Conservation (phyloP, 2,888 invertebrate genomes). For the Tridacna crocea region DNA sequence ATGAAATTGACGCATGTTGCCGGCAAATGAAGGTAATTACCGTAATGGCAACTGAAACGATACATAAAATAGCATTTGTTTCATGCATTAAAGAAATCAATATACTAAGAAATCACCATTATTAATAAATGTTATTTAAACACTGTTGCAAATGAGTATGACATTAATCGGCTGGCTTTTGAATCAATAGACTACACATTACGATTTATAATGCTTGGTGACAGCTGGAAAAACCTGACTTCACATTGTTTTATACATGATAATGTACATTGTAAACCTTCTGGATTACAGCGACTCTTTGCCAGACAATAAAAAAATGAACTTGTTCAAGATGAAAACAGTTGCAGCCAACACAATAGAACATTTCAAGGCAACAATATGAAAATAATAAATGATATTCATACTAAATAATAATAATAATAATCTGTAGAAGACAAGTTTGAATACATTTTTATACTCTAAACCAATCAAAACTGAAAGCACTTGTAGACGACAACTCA, state of each 20-base stretch:
- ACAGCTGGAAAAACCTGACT: slow-evolving; percentile 6
- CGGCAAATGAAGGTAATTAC: background rate
- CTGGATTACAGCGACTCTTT: background rate
- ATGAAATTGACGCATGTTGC: no score
- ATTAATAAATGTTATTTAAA: slow-evolving; percentile 25
- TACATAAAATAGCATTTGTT: slow-evolving; percentile 3
- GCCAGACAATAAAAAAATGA: background rate
- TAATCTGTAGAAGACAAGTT: no score
- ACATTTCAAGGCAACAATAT: no score
- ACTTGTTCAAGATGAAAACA: no score
- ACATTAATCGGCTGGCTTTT: slow-evolving; percentile 17
- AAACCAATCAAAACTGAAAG: no score
- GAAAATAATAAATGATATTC: no score
- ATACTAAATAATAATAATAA: no score
- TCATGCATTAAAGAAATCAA: slow-evolving; percentile 28
- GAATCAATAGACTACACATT: slow-evolving; percentile 18
- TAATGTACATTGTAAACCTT: background rate
- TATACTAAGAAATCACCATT: slow-evolving; percentile 19
- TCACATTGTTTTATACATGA: slow-evolving; percentile 6
- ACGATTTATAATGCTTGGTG: slow-evolving; percentile 18
- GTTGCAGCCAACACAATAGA: no score
- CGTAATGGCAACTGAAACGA: background rate
- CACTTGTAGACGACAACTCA: no score
- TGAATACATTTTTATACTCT: no score
- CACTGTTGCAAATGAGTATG: slow-evolving; percentile 26